Evolutionary conservation across 2,113 vertebrate species (phyloP), one percentile per base, ranked within the genome.

Genomic region (Gopherus evgoodei): DNA sequence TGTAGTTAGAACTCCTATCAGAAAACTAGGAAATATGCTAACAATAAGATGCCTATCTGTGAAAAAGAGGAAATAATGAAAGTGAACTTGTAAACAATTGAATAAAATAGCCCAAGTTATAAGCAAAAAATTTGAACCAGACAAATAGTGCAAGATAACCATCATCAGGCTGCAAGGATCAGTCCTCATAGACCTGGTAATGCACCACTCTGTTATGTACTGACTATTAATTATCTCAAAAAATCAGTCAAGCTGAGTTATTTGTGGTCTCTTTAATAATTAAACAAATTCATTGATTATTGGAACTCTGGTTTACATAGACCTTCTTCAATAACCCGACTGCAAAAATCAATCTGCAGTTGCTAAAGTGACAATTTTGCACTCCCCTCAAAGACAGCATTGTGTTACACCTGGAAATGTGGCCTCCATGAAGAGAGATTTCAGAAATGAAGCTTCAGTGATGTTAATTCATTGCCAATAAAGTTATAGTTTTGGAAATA

Each of bases 401-500:
- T 82, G 54, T 52, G 5, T 57, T 91, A 90, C 49, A 38, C 72
- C 56, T 86, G 49, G 84, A 47, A 94, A 89, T 0, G 1, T 49
- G 78, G 21, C 22, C 94, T 89, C 44, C 52, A 88, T 38, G 54
- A 69, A 1, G 29, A 0, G 0, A 69, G 52, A 11, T 57, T 91
- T 3, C 82, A 53, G 35, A 91, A 88, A 92, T 38, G 38, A 62
- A 22, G 25, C 59, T 86, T 22, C 78, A 47, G 56, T 65, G 88
- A 81, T 88, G 91, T 81, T 88, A 89, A 35, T 22, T 90, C 54
- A 93, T 1, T 8, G 81, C 9, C 69, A 90, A 44, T 78, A 2
- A 50, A 93, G 9, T 62, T 94, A 44, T 17, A 29, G 85, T 87
- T 90, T 89, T 90, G 65, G 24, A 94, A 81, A 47, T 6, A 90